phyloP scores from a whole-genome alignment of 2,113 vertebrate genomes.

The Alosa alosa region DNA sequence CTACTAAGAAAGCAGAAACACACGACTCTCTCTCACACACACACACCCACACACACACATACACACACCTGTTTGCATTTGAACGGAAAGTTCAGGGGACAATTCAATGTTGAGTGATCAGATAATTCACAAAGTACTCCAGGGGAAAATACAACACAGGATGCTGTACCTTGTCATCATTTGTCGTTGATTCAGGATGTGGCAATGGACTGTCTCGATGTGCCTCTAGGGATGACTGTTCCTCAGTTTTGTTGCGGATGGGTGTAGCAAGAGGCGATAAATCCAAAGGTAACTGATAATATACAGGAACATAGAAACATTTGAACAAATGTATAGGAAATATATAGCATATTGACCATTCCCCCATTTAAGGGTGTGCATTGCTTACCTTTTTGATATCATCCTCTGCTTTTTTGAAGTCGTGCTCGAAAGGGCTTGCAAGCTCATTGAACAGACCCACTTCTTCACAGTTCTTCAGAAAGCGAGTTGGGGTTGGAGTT shows the following conservation, averaged over 20 bases:
- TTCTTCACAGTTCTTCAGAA: slow-evolving; percentile 99
- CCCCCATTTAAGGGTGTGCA: not conserved
- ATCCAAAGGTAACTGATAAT: slow-evolving; percentile 88
- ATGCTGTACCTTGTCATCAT: slow-evolving; percentile 85
- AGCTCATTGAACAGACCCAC: slow-evolving; percentile 98
- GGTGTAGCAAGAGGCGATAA: slow-evolving; percentile 95
- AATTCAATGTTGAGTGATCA: not conserved
- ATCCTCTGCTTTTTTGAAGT: slow-evolving; percentile 98
- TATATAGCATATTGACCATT: not conserved
- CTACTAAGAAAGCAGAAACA: not conserved
- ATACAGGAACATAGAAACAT: not conserved
- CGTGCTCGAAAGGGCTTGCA: slow-evolving; percentile 96
- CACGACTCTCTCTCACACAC: not conserved
- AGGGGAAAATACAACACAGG: not conserved
- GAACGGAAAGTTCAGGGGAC: not conserved
- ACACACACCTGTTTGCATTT: not conserved
- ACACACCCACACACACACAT: not conserved
- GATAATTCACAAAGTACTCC: not conserved
- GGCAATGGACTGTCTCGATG: slow-evolving; percentile 94
- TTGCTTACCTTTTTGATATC: slow-evolving; percentile 91
- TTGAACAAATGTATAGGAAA: not conserved
- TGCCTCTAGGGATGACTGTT: slow-evolving; percentile 82
- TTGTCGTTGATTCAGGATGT: slow-evolving; percentile 96
- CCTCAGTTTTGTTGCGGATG: slow-evolving; percentile 92
- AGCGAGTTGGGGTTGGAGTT: slow-evolving; percentile 96